A percentile compares a stretch with the other conserved stretches of the same genome.
Conservation (phyloP, 2,888 invertebrate genomes). For the Leucophenga maculata region DNA sequence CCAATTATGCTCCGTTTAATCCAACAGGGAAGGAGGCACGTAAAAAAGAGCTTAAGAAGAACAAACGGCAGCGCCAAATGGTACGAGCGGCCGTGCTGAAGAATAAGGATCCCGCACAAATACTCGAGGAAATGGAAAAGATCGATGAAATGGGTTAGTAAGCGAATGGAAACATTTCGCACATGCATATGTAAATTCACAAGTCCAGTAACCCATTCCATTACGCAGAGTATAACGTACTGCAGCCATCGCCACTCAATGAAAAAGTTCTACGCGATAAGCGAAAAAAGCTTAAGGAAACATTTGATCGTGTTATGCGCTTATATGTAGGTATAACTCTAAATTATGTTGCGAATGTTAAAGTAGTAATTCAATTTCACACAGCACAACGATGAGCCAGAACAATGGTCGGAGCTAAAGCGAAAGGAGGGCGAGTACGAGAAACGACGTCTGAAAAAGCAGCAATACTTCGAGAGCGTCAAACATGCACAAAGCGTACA, state of each 20-base stretch:
- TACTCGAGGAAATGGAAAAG: constrained; percentile 95
- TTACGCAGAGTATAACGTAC: constrained; percentile 88
- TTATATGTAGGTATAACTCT: constrained; percentile 88
- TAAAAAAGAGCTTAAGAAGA: constrained; percentile 97
- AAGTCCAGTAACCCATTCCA: no score
- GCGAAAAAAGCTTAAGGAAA: constrained; percentile 94
- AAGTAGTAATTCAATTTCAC: constrained; percentile 26
- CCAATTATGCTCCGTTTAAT: background rate
- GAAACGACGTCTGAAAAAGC: constrained; percentile 86
- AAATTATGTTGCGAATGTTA: background rate
- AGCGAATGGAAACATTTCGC: background rate
- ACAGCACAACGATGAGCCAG: constrained; percentile 95
- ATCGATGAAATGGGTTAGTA: constrained; percentile 97
- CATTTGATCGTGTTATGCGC: constrained; percentile 92
- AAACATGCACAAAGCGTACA: constrained; percentile 95
- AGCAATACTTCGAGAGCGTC: constrained; percentile 95
- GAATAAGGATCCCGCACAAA: constrained; percentile 96
- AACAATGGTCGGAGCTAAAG: constrained; percentile 93
- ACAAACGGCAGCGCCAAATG: constrained; percentile 96
- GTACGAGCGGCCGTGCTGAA: constrained; percentile 97
- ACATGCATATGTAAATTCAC: no score
- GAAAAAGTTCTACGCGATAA: constrained; percentile 98
- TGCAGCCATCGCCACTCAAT: constrained; percentile 94
- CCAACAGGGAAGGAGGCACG: constrained; percentile 93
- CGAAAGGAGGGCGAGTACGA: constrained; percentile 94